Percentiles rank a stretch among this genome's conserved stretches.
Conservation (phyloP, 1,140 invertebrate species). For the Drosophila albomicans region DNA sequence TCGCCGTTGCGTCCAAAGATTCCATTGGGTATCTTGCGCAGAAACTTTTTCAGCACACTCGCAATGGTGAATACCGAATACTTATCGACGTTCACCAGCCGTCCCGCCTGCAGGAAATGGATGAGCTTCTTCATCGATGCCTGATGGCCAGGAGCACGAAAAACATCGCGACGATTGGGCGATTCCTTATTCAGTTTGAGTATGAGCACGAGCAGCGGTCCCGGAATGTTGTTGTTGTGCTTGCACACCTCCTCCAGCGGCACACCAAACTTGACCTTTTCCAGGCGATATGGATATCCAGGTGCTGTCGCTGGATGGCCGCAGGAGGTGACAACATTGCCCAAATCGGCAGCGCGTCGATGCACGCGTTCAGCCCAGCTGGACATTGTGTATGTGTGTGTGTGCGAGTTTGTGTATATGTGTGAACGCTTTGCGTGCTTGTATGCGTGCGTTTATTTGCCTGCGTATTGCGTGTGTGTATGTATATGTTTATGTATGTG, state of each 20-base stretch:
- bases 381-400: slow-evolving; percentile 88
- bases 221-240: slow-evolving; percentile 96
- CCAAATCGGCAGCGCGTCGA: slow-evolving; percentile 93
- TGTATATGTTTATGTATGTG: slow-evolving; percentile 30
- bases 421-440: slow-evolving; percentile 18
- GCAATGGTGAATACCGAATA: slow-evolving; percentile 99
- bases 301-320: slow-evolving; percentile 88
- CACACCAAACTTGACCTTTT: slow-evolving; percentile 97
- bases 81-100: slow-evolving; percentile 98
- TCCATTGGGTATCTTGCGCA: slow-evolving; percentile 98
- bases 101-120: slow-evolving; percentile 96
- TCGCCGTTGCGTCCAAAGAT: slow-evolving; percentile 97
- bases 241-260: slow-evolving; percentile 96
- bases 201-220: slow-evolving; percentile 94
- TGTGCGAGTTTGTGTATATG: slow-evolving; percentile 24
- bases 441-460: slow-evolving; percentile 39
- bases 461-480: slow-evolving; percentile 38
- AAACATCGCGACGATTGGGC: slow-evolving; percentile 96
- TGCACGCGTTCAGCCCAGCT: slow-evolving; percentile 96
- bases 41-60: slow-evolving; percentile 98
- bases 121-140: slow-evolving; percentile 98
- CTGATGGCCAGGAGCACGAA: slow-evolving; percentile 96
- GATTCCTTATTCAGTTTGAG: slow-evolving; percentile 98
- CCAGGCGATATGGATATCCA: slow-evolving; percentile 91
- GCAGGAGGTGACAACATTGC: slow-evolving; percentile 95